A percentile compares a stretch with the other conserved stretches of the same genome.
Evolutionary conservation across 2,888 invertebrate species (phyloP).

Genomic region (Didymodactylos carnosus): DNA sequence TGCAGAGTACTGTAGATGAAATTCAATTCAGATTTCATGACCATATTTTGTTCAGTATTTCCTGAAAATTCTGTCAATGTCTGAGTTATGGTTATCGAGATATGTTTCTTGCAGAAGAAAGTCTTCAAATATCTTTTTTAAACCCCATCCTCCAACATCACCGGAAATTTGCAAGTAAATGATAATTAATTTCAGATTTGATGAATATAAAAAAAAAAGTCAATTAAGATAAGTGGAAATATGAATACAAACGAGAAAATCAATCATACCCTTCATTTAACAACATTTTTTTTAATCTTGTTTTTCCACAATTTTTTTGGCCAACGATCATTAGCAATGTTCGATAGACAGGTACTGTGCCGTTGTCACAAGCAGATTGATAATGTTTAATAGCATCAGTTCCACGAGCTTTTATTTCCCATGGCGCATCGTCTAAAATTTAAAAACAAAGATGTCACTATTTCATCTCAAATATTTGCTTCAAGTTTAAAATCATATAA

Average conservation of each 20-base stretch:
- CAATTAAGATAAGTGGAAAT: too few relatives aligned
- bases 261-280: not conserved
- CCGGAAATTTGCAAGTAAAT: too few relatives aligned
- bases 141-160: too few relatives aligned
- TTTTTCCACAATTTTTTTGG: constrained; percentile 31
- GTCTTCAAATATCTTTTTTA: too few relatives aligned
- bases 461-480: not conserved
- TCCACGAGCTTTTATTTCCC: constrained; percentile 33
- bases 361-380: constrained; percentile 29
- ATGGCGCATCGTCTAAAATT: constrained; percentile 27
- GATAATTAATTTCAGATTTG: too few relatives aligned
- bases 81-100: too few relatives aligned
- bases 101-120: too few relatives aligned
- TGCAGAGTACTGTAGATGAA: too few relatives aligned
- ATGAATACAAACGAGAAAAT: not conserved
- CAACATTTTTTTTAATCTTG: constrained; percentile 24
- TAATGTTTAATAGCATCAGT: constrained; percentile 30
- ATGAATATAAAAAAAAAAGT: too few relatives aligned
- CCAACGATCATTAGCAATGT: constrained; percentile 33
- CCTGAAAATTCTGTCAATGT: too few relatives aligned
- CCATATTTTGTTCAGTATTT: too few relatives aligned
- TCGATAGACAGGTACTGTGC: constrained; percentile 29
- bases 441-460: not conserved
- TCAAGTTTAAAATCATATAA: not conserved
- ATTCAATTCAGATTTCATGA: too few relatives aligned